Percentiles rank a stretch among this genome's conserved stretches.
phyloP scores from a whole-genome alignment of 2,113 vertebrate species.

The Ivindomyrus marchei region DNA sequence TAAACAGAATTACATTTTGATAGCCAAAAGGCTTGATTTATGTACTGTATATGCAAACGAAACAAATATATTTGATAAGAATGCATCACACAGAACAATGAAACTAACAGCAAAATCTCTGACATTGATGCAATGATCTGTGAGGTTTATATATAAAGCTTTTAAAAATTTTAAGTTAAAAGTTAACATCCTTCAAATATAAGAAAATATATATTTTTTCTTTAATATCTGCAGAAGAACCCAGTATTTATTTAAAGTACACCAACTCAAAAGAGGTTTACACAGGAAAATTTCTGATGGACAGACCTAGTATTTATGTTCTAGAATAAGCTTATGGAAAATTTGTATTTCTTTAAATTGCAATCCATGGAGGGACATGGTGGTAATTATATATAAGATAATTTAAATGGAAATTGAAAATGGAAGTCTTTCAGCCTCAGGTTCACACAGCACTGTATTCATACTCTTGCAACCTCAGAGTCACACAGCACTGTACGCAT shows the following conservation, averaged over 20 bases:
- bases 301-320: background rate
- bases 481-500: background rate
- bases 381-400: background rate
- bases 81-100: background rate
- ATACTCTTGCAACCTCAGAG: background rate
- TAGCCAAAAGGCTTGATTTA: conserved; percentile 14
- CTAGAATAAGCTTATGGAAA: background rate
- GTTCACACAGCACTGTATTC: background rate
- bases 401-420: background rate
- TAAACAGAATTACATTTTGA: background rate
- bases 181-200: background rate
- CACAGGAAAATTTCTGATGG: background rate
- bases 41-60: background rate
- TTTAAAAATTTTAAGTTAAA: background rate
- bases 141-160: background rate
- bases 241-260: background rate
- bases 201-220: background rate
- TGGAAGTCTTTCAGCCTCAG: background rate
- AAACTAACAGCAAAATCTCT: background rate
- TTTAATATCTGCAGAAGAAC: background rate
- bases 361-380: background rate
- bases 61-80: background rate
- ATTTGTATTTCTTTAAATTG: background rate
- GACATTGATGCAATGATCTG: background rate
- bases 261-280: background rate